Evolutionary conservation across 2,888 invertebrate genomes (phyloP).

Genomic region (Nephrotoma flavescens): DNA sequence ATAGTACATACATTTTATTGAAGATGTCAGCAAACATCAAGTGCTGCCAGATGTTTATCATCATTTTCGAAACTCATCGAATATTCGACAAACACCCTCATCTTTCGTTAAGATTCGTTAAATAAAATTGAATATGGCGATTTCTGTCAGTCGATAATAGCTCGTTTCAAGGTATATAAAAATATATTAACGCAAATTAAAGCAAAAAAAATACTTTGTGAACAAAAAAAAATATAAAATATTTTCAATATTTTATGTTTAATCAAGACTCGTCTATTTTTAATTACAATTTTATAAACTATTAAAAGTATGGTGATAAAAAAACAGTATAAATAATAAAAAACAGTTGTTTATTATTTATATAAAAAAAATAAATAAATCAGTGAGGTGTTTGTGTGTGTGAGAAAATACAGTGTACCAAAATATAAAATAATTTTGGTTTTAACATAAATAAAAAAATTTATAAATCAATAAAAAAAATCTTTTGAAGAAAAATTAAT

Average conservation of each 20-base stretch:
- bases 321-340: background rate
- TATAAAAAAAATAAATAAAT: background rate
- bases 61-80: background rate
- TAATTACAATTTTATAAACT: background rate
- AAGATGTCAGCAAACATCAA: background rate
- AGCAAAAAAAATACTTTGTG: background rate
- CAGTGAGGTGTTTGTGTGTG: background rate
- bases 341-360: background rate
- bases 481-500: background rate
- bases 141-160: conserved; percentile 11
- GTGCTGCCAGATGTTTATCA: background rate
- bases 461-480: background rate
- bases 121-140: conserved; percentile 9
- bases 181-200: background rate
- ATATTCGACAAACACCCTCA: background rate
- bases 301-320: background rate
- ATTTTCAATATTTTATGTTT: background rate
- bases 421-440: background rate
- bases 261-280: background rate
- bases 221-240: background rate
- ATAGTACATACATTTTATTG: background rate
- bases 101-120: background rate
- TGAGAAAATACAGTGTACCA: background rate
- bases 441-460: background rate
- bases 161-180: conserved; percentile 6